A percentile compares a stretch with the other conserved stretches of the same genome.
Evolutionary conservation across 2,113 vertebrate genomes (phyloP).

Genomic region (Psittacula cyanocephala): DNA sequence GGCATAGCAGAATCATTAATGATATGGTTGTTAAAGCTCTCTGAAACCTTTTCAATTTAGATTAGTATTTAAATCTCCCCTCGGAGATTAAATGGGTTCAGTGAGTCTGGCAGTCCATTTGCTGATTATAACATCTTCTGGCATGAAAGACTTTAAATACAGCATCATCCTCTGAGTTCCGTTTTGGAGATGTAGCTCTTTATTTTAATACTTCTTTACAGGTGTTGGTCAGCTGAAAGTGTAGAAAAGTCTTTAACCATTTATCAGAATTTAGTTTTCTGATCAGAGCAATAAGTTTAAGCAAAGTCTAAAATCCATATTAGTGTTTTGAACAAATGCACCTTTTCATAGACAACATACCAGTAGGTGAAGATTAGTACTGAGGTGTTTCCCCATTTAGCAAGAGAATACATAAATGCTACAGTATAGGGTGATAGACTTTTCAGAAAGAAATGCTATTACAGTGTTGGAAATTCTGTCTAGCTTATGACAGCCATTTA

Average conservation of each 20-base stretch:
- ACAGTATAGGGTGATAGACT: neutral
- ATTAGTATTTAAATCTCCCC: conserved; percentile 55
- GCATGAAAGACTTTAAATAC: neutral
- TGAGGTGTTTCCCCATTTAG: neutral
- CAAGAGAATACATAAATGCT: neutral
- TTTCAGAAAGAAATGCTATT: neutral
- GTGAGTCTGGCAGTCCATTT: conserved; percentile 49
- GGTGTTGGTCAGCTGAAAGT: neutral
- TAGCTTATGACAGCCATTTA: neutral
- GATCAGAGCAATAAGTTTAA: neutral
- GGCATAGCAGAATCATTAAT: neutral
- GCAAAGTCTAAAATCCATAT: neutral
- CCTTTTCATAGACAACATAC: neutral
- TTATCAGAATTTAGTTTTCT: neutral
- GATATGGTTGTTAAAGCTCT: neutral
- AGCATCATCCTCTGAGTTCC: neutral
- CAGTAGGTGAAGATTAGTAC: neutral
- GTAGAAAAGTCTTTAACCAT: neutral
- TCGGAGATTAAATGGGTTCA: conserved; percentile 36
- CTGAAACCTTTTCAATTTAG: conserved; percentile 53
- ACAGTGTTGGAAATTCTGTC: neutral
- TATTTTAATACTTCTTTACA: neutral
- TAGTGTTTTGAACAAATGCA: neutral
- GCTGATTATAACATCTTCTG: conserved; percentile 30
- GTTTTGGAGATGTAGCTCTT: neutral